Base-by-base conservation (phyloP, 2,888 invertebrate species). In the Apamea crenata region DNA sequence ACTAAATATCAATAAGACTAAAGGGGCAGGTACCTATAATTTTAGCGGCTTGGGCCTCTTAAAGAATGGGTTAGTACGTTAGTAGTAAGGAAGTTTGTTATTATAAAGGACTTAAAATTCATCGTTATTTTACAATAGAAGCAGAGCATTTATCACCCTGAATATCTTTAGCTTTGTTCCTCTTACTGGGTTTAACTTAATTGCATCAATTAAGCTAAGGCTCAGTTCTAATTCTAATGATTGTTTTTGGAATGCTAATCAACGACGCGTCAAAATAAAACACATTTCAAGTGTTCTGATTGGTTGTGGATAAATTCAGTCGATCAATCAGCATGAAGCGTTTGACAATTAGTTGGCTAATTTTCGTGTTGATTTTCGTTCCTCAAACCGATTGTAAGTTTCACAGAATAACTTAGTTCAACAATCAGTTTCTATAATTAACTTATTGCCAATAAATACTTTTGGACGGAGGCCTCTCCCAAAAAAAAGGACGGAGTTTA, bases 401-500 rank as follows among this genome's bases (percentile, higher is more conserved):
- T 14, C 59, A 2, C 8, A 44, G 25, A 21, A 81, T n/a, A 16
- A 25, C 12, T n/a, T 47, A 75, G 3, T 59, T 53, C 21, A 59
- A 50, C 8, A 40, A 56, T 21, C 14, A n/a, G 21, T 44, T 71
- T 63, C n/a, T n/a, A n/a, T n/a, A 73, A 53, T 81, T 47, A 65
- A 44, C 7, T 53, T 71, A n/a, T 50, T 44, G 32, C 5, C 29
- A 47, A 53, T 73, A 68, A 72, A 72, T 59, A 68, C n/a, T 56
- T 21, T 61, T 63, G 53, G 16, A 68, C 12, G 36, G 47, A 50
- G 70, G 72, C 61, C 59, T 85, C 68, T 59, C 14, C 68, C 70
- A 67, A 85, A 85, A 85, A 85, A 85, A 81, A 67, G 74, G 86
- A 65, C 32, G n/a, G n/a, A 73, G 63, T 73, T 74, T 71, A 74